Conservation (phyloP, 1,140 invertebrate genomes). For the Eriocheir sinensis region DNA sequence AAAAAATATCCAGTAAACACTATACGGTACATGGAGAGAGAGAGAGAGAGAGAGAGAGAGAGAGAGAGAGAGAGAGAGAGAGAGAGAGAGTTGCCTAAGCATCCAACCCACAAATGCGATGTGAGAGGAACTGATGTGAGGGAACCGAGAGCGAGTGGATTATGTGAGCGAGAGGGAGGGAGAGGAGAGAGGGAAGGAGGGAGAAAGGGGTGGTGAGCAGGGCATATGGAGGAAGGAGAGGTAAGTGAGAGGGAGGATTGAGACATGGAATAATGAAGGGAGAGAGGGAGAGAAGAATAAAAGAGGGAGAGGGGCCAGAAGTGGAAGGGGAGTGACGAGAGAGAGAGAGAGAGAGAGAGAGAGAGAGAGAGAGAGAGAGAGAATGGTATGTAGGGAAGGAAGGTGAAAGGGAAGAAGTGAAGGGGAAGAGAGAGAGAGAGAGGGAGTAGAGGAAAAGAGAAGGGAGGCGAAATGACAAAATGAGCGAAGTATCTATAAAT, state of each 20-base stretch:
- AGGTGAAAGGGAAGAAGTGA: no score
- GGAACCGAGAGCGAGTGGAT: not conserved
- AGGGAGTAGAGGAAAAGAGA: no score
- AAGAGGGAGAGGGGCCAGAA: not conserved
- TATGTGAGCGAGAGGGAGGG: not conserved
- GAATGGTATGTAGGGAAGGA: not conserved
- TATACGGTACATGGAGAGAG: not conserved
- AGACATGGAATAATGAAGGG: not conserved
- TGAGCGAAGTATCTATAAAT: no score
- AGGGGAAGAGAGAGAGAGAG: no score
- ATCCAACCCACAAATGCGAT: no score
- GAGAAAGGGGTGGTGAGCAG: not conserved
- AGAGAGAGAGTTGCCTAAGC: no score
- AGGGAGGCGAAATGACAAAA: no score
- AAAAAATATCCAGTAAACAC: not conserved
- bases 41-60: not conserved
- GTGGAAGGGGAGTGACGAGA: not conserved
- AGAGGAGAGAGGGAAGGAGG: not conserved
- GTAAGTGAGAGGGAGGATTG: not conserved
- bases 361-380: not conserved
- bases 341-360: not conserved
- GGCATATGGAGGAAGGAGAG: no score
- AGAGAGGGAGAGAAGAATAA: not conserved
- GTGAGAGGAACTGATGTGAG: no score
- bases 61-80: no score